Percentiles rank a stretch among this genome's conserved stretches.
phyloP scores from a whole-genome alignment of 2,888 invertebrate genomes.

The Drosophila nr. perissopoda region DNA sequence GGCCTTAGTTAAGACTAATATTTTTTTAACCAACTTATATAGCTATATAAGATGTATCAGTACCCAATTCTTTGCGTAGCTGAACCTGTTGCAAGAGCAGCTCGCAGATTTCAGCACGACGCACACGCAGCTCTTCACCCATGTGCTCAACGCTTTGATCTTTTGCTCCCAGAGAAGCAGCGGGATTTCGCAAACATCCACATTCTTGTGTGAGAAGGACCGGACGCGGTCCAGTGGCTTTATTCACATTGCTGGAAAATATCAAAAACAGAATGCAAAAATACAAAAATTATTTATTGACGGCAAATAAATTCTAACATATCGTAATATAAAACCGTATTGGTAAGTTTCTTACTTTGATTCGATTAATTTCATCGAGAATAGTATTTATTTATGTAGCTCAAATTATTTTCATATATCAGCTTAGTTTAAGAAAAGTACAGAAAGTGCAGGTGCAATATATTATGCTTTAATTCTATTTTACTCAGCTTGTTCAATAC shows the following conservation, averaged over 20 bases:
- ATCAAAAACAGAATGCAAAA: neutral
- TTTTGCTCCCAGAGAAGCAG: constrained; percentile 86
- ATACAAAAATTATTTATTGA: neutral
- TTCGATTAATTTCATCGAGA: too few species aligned
- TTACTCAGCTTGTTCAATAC: neutral
- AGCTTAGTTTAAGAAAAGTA: too few species aligned
- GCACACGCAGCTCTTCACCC: constrained; percentile 86
- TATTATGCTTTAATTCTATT: neutral
- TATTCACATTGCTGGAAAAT: neutral
- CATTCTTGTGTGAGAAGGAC: constrained; percentile 85
- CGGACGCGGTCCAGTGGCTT: constrained; percentile 83
- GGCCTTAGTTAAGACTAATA: too few species aligned
- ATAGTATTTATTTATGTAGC: too few species aligned
- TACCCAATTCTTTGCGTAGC: constrained; percentile 82
- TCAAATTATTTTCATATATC: neutral
- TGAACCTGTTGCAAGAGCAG: constrained; percentile 85
- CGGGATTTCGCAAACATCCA: constrained; percentile 66
- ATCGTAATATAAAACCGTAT: neutral
- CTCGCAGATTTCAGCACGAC: constrained; percentile 84
- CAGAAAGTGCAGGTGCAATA: too few species aligned
- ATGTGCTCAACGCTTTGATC: constrained; percentile 87
- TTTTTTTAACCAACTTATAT: too few species aligned
- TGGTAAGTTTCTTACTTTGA: neutral
- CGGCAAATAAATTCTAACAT: neutral
- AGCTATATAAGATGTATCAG: too few species aligned